phyloP scores from a whole-genome alignment of 1,140 invertebrate species.

The Geopemphigus sp. region DNA sequence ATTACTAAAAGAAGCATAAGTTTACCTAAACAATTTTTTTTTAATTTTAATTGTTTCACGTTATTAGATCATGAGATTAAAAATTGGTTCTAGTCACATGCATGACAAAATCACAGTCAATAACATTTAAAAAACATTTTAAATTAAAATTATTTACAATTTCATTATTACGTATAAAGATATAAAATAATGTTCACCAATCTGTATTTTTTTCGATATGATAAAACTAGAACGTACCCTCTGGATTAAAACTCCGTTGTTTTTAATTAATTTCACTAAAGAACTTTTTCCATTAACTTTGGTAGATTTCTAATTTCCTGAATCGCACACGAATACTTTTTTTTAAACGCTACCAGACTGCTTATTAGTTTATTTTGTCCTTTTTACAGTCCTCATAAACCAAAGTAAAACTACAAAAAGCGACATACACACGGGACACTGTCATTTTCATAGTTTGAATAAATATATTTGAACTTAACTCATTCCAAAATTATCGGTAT shows the following conservation, averaged over 20 bases:
- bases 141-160: no score
- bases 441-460: constrained; percentile 19
- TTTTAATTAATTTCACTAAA: constrained; percentile 28
- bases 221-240: neutral
- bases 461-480: constrained; percentile 33
- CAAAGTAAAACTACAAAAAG: constrained; percentile 9
- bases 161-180: no score
- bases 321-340: constrained; percentile 29
- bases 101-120: no score
- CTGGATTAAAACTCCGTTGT: constrained; percentile 19
- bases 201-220: neutral
- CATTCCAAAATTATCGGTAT: neutral
- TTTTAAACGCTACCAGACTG: constrained; percentile 34
- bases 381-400: constrained; percentile 34
- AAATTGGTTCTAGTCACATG: no score
- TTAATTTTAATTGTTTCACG: no score
- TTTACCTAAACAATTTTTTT: no score
- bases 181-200: neutral
- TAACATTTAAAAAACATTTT: no score
- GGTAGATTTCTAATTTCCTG: constrained; percentile 33
- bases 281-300: constrained; percentile 36
- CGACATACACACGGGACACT: constrained; percentile 11
- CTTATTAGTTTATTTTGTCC: constrained; percentile 32
- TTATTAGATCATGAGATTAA: no score
- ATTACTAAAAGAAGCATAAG: no score